Percentiles rank a stretch among this genome's conserved stretches.
Conservation (phyloP, 2,888 invertebrate genomes). For the Aleiodes alternator region DNA sequence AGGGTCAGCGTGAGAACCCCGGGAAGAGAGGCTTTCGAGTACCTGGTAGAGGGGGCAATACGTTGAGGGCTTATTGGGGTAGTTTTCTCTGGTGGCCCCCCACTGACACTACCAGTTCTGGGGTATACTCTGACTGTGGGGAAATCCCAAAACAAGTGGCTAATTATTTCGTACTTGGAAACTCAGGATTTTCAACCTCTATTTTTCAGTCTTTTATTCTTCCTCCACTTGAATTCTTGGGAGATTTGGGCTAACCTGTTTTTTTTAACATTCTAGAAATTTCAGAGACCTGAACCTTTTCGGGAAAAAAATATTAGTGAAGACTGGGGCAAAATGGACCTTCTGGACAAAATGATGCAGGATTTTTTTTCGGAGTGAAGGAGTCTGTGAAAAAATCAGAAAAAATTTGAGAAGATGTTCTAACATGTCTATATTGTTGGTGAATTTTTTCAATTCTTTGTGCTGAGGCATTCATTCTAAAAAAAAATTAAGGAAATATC, state of each 20-base stretch:
- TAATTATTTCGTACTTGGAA: conserved; percentile 30
- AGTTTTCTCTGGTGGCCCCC: conserved; percentile 7
- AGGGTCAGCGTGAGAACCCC: conserved; percentile 27
- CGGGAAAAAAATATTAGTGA: too few species aligned
- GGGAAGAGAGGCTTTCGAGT: background rate
- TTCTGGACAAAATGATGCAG: too few species aligned
- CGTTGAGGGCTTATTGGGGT: conserved; percentile 26
- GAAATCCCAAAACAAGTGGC: conserved; percentile 44
- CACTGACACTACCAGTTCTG: conserved; percentile 21
- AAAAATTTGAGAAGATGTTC: too few species aligned
- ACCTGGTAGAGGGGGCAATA: conserved; percentile 4
- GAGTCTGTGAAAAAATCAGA: too few species aligned
- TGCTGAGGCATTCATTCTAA: too few species aligned
- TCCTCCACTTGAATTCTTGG: background rate
- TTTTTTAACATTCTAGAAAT: background rate
- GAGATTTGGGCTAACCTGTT: background rate
- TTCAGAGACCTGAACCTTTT: too few species aligned
- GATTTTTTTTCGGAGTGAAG: too few species aligned
- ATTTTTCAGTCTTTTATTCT: background rate
- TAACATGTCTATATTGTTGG: too few species aligned
- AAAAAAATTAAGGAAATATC: too few species aligned
- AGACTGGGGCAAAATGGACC: too few species aligned
- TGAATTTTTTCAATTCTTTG: too few species aligned
- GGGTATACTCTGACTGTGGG: background rate
- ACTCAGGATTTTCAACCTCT: background rate